These are phyloP conservation scores for Enteromius viviparus DNA, from an alignment of 2,797 vertebrate species.

Conservation along the genomic window DNA sequence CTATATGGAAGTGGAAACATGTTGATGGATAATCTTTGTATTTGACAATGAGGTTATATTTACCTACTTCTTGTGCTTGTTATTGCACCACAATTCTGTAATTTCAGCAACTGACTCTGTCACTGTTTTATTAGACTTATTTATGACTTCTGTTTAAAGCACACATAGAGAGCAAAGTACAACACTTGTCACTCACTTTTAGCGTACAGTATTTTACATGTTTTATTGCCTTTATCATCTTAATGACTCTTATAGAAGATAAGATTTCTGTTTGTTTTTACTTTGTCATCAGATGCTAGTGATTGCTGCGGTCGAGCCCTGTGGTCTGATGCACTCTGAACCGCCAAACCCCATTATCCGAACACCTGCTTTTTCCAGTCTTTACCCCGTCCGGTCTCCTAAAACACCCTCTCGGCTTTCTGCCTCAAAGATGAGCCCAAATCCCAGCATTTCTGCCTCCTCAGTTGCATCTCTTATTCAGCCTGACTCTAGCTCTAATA, in stretches of 20 bases:
- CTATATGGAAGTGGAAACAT: neutral
- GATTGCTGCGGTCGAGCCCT: slow-evolving; percentile 73
- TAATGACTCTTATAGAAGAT: neutral
- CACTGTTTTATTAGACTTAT: too few relatives aligned
- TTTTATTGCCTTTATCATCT: slow-evolving; percentile 4
- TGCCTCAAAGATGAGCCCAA: neutral
- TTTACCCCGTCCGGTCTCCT: neutral
- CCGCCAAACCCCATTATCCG: slow-evolving; percentile 51
- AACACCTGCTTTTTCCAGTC: neutral
- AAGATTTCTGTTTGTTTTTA: neutral
- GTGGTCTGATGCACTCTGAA: slow-evolving; percentile 64
- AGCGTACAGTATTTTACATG: neutral
- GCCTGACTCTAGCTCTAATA: neutral
- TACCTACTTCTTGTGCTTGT: neutral
- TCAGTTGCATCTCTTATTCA: neutral
- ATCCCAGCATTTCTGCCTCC: neutral
- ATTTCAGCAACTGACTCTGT: neutral
- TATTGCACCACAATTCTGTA: neutral
- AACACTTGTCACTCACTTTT: neutral
- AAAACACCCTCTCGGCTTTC: neutral
- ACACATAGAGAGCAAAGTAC: neutral
- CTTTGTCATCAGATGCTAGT: slow-evolving; percentile 70
- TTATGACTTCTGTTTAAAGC: neutral
- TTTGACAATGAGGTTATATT: neutral
- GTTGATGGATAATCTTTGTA: slow-evolving; percentile 1